Evolutionary conservation across 2,888 invertebrate species (phyloP), one percentile per base, ranked within the genome.

Genomic region (Chaitophorus viminalis): DNA sequence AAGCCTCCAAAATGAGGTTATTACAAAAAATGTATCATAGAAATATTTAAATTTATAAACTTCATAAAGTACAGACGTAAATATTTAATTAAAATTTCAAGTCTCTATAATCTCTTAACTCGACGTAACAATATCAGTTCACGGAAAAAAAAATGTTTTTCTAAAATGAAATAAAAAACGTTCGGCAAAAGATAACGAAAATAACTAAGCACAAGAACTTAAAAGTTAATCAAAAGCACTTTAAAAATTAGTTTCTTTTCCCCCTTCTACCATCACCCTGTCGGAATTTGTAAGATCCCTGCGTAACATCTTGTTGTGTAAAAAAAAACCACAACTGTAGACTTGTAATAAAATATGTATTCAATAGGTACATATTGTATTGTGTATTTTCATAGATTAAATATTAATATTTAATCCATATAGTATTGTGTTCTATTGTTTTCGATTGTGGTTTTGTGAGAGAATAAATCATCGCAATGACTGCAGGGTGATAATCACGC

Each of bases 161-260:
- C n/a, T 1, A 65, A 65, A 65, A n/a, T 21, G n/a, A 68, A 29
- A 68, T 46, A 46, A 60, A 25, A 60, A 60, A 18, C 6, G 60
- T 21, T 25, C 0, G 25, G 21, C 46, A 46, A 39, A 39, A 39
- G 11, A 6, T 54, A 54, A 54, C 14, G 54, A 14, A 54, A 78
- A 76, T 77, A 31, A 17, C 31, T 77, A 21, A 31, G 25, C 31
- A 29, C 8, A 31, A 31, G 31, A 77, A 77, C 54, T 52, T 52
- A 52, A 77, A 77, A 54, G 52, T 77, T 54, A 77, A 77, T 77
- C 52, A 52, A 52, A 54, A 77, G 31, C 52, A 52, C 52, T 77
- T 52, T 31, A 52, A 54, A 31, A 52, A 52, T 77, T 5, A 33
- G 5, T 54, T 25, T n/a, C 9, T n/a, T 25, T 65, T n/a, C 65